Base-by-base conservation (phyloP, 2,797 vertebrate species). In the Poliocrania exsul region DNA sequence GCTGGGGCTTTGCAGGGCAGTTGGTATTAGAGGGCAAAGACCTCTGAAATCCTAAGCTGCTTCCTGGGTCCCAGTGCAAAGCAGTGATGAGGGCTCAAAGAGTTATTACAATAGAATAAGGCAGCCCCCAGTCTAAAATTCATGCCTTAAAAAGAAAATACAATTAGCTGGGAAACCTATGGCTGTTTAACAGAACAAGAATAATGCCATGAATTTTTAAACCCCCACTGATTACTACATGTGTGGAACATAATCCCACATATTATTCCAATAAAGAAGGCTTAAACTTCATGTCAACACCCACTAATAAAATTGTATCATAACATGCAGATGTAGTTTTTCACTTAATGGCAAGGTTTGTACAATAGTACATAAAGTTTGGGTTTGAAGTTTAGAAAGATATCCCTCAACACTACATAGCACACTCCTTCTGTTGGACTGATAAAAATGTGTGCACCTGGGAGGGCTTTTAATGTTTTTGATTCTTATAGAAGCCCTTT, bases 211-310 rank as follows among this genome's bases (percentile, higher is more conserved):
- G 44, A 46, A 57, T 87, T 93, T 56, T 6, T 8, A 81, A 87
- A 78, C 4, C 1, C 11, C 35, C 47, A 58, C 53, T 73, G 44
- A 64, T 71, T 53, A 19, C 46, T 88, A 46, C 58, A 87, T 83
- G 47, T 91, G 75, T 85, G 87, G 81, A 57, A 77, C 72, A 88
- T 70, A 92, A 93, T 75, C 81, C 91, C 50, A 85, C 33, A 46
- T 65, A 61, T 47, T 93, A 87, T 90, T 71, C 87, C 82, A 44
- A 31, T 64, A 67, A 11, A 80, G 72, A 92, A 92, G 53, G 37
- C 71, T 85, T 72, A 73, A 77, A 70, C 64, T 87, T 77, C 71
- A 47, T 71, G 64, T 87, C 81, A 85, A 65, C 85, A 92, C 91
- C 66, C 56, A 78, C 37, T 13, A 35, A 37, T 67, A 60, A 82